Evolutionary conservation across 2,888 invertebrate genomes (phyloP), one percentile per base, ranked within the genome.

Genomic region (Drosophila bunnanda): DNA sequence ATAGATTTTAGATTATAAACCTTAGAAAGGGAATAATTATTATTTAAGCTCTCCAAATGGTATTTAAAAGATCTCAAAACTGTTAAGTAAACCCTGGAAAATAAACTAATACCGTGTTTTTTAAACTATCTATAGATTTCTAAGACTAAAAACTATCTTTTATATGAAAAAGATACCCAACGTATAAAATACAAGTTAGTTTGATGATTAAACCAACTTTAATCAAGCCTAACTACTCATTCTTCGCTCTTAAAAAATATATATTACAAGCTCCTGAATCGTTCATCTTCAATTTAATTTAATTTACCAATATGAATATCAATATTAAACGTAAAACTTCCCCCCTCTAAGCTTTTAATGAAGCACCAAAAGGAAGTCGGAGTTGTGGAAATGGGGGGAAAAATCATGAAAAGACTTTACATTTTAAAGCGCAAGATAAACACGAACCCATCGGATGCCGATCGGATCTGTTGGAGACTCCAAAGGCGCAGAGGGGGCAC

Each of bases 351-450:
- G 55, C 54, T 56, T 25, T 44, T 57, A 69, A 67, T 69, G 55
- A 68, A 56, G 56, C 55, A 55, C 39, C 46, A 39, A 80, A 71
- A 57, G 65, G 77, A 72, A 70, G 74, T 50, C 65, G 32, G 32
- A 48, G 48, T 20, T 13, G 50, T 17, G 50, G 30, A 38, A 57
- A n/a, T n/a, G n/a, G n/a, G 68, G 68, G 58, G 66, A 66, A 57
- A 46, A 46, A 50, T 50, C 50, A 15, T 32, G 50, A 50, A 22
- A 57, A 43, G 72, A 36, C 59, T 64, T 53, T 57, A 69, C 77
- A 82, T 79, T 82, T 69, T 75, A 66, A 74, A 85, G 80, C 78
- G 65, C 72, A 85, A 85, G 88, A 88, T 88, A 86, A 82, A 82
- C 86, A 79, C 66, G 85, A 71, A 34, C 46, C 46, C 56, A 70